A percentile compares a stretch with the other conserved stretches of the same genome.
Conservation (phyloP, 2,113 vertebrate species). For the human (Homo sapiens) region GRCh38 chr4:28292001-28292500, state of each 20-base stretch:
- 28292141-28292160: not conserved
- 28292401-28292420: no score
- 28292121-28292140: not conserved
- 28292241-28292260: not conserved
- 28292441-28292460: no score
- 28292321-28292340: not conserved
- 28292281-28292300: rapidly evolving
- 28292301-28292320: not conserved
- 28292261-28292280: not conserved
- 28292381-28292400: no score
- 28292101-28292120: no score
- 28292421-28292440: no score
- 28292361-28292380: not conserved
- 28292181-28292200: not conserved
- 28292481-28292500: no score
- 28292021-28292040: not conserved
- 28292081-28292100: not conserved
- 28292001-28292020: not conserved
- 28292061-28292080: not conserved
- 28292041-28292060: not conserved
- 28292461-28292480: no score
- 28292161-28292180: not conserved
- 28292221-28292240: not conserved
- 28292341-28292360: not conserved
- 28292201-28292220: not conserved